A percentile compares a stretch with the other conserved stretches of the same genome.
These are phyloP conservation scores for Rhombomys opimus DNA, from an alignment of 2,113 vertebrate genomes.

Conservation along the genomic window DNA sequence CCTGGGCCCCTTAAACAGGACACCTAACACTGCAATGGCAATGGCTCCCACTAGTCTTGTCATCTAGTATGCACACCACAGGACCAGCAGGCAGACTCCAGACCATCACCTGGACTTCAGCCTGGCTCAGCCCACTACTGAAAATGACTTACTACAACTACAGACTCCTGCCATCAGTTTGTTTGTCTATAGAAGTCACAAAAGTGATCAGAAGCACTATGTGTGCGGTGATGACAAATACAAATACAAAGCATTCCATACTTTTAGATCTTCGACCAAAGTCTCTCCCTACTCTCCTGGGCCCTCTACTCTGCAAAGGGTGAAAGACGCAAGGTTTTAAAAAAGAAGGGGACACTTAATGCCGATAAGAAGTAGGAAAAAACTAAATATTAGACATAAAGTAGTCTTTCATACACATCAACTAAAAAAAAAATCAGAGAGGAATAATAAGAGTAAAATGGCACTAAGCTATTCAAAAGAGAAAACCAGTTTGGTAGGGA, in stretches of 20 bases:
- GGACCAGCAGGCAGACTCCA: not conserved
- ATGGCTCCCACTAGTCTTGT: not conserved
- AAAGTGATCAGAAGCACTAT: not conserved
- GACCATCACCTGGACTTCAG: not conserved
- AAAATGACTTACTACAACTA: not conserved
- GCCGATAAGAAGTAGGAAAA: conserved; percentile 23
- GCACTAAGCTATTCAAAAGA: conserved; percentile 38
- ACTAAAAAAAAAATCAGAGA: conserved; percentile 49
- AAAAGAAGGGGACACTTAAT: not conserved
- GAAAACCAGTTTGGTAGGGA: conserved; percentile 6
- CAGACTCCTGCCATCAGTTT: not conserved
- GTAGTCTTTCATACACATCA: not conserved
- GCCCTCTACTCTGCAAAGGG: not conserved
- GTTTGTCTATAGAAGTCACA: not conserved
- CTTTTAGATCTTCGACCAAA: not conserved
- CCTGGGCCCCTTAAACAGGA: no score
- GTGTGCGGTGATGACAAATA: not conserved
- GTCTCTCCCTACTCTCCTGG: not conserved
- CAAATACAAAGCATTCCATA: not conserved
- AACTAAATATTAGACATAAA: conserved; percentile 49
- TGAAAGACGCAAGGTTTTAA: not conserved
- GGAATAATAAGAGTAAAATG: not conserved
- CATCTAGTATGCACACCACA: no score
- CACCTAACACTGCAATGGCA: not conserved
- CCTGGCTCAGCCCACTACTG: not conserved